phyloP scores from a whole-genome alignment of 1,140 invertebrate genomes.

The Solenopsis invicta region DNA sequence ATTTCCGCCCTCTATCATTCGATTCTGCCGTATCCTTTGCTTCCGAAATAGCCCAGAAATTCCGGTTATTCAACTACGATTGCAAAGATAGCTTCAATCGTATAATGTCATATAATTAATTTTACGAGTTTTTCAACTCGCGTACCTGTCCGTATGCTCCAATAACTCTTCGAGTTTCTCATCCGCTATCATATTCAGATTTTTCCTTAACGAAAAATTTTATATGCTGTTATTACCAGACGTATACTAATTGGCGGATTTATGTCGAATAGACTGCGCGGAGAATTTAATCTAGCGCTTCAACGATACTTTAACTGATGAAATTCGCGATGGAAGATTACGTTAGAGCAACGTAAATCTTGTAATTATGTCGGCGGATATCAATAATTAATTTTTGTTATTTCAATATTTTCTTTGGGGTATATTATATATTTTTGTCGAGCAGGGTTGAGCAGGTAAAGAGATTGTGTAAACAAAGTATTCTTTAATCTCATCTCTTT shows the following conservation, averaged over 20 bases:
- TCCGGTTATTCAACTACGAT: constrained; percentile 38
- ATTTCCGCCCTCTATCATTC: constrained; percentile 40
- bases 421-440: not conserved
- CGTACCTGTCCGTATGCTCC: constrained; percentile 5
- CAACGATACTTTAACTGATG: constrained; percentile 21
- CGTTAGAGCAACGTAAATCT: not conserved
- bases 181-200: constrained; percentile 39
- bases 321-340: not conserved
- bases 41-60: constrained; percentile 39
- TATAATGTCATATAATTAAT: constrained; percentile 47
- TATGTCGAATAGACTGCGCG: constrained; percentile 8
- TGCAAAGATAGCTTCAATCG: constrained; percentile 43
- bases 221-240: constrained; percentile 43
- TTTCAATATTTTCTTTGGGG: not conserved
- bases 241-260: constrained; percentile 42
- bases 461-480: not conserved
- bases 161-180: constrained; percentile 30
- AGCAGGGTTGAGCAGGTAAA: not conserved
- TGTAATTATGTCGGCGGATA: not conserved
- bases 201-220: constrained; percentile 42
- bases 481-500: not conserved
- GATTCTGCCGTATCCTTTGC: constrained; percentile 31
- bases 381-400: constrained; percentile 22
- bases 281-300: constrained; percentile 26
- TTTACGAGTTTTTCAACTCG: constrained; percentile 16